Percentiles rank a stretch among this genome's conserved stretches.
Evolutionary conservation across 2,888 invertebrate species (phyloP).

Genomic region (Dryococelus australis): DNA sequence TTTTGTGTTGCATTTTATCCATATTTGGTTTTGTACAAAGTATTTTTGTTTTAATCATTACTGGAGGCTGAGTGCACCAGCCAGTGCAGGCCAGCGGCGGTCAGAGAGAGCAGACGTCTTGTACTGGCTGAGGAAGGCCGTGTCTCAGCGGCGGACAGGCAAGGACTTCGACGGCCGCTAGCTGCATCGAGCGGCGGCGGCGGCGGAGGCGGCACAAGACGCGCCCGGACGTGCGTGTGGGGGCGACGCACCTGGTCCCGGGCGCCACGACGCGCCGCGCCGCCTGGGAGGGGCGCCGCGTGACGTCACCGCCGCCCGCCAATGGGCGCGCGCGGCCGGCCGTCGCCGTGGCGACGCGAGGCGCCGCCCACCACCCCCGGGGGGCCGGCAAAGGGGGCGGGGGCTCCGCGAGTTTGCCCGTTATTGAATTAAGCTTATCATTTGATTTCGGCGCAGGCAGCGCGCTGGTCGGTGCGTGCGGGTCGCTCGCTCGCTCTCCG

Average conservation of each 20-base stretch:
- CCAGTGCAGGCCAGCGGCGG: too few species aligned
- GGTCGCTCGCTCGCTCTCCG: conserved; percentile 17
- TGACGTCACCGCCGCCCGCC: conserved; percentile 40
- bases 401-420: conserved; percentile 54
- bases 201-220: conserved; percentile 57
- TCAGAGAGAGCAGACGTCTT: too few species aligned
- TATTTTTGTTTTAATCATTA: too few species aligned
- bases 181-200: conserved; percentile 62
- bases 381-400: not conserved
- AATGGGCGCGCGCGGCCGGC: not conserved
- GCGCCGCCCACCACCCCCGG: conserved; percentile 53
- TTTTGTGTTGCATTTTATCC: too few species aligned
- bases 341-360: not conserved
- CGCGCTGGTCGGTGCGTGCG: conserved; percentile 52
- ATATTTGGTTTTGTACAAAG: too few species aligned
- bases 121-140: too few species aligned
- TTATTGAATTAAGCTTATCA: conserved; percentile 85
- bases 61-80: too few species aligned
- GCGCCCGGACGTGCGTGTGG: conserved; percentile 55
- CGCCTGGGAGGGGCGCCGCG: conserved; percentile 48
- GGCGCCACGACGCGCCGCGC: conserved; percentile 50
- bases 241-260: conserved; percentile 52
- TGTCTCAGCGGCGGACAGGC: not conserved
- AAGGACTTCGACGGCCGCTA: conserved; percentile 34
- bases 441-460: conserved; percentile 66